Evolutionary conservation across 2,113 vertebrate species (phyloP).

Genomic region (Brachypteracias leptosomus): DNA sequence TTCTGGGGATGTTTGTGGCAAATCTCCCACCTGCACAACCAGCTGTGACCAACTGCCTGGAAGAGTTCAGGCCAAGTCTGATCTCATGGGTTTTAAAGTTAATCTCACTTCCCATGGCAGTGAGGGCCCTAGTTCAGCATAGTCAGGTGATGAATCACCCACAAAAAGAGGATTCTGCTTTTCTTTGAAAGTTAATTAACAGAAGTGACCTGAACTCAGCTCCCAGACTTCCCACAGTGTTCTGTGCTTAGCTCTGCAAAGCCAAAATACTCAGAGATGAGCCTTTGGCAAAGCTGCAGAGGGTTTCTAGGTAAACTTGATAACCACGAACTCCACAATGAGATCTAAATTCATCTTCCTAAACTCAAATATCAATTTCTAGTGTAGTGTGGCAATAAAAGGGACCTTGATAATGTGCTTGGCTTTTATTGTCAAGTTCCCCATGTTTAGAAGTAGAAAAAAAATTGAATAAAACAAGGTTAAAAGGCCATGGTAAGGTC

Average conservation of each 20-base stretch:
- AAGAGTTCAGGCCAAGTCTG: neutral
- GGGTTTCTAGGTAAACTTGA: neutral
- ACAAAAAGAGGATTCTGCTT: neutral
- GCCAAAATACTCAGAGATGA: neutral
- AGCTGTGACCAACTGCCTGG: neutral
- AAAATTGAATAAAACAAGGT: neutral
- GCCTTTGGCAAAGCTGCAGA: neutral
- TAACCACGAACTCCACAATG: neutral
- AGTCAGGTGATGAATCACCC: conserved; percentile 4
- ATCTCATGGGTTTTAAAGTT: neutral
- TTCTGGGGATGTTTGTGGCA: neutral
- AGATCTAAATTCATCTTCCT: neutral
- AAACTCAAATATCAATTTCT: neutral
- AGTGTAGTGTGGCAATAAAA: neutral
- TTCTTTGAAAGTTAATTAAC: neutral
- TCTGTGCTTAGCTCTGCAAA: neutral
- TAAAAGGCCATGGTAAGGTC: neutral
- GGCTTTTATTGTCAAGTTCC: neutral
- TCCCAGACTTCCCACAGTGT: neutral
- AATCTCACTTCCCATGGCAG: neutral
- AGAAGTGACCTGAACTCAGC: neutral
- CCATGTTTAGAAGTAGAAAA: neutral
- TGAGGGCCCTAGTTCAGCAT: neutral
- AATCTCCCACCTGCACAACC: neutral
- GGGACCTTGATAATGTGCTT: neutral